Evolutionary conservation across 2,797 vertebrate species (phyloP), one percentile per base, ranked within the genome.

Genomic region (Echiichthys vipera): DNA sequence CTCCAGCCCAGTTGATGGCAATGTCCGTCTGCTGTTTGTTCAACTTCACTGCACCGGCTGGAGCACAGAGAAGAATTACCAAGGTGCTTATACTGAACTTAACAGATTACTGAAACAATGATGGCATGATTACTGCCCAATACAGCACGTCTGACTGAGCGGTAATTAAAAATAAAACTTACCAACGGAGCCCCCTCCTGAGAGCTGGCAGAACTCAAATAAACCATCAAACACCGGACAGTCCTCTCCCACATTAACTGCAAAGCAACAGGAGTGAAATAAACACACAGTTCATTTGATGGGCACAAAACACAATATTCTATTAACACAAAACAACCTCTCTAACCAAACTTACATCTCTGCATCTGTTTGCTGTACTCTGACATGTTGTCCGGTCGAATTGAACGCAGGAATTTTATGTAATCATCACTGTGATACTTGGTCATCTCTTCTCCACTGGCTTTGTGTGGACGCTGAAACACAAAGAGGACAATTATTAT

Each of bases 341-440:
- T 49, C 9, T 1, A n/a, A 34, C 2, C 5, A 68, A 24, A 92
- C 98, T 95, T 87, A 99, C 98, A 99, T 96, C 98, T 96, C 61
- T 99, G 98, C 98, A 99, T 99, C 88, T 99, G 98, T 88, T 99
- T 99, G 96, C 98, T 99, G 94, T 99, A 98, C 86, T 99, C 98
- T 0, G 98, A 99, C 98, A 99, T 99, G 94, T 99, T 99, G 89
- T 99, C 98, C 0, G 98, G 98, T 30, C 98, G 96, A 80, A 99
- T 99, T 11, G 98, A 98, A n/a, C 96, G 94, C 61, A 99, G 93
- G 70, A 99, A 99, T 69, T 99, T 98, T 80, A 99, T 99, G 95
- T 99, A 99, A 86, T 99, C 98, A 0, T 99, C 98, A 0, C 98
- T 99, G 95, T 99, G 98, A 84, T 99, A 99, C 94, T 99, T 99